Conservation (phyloP, 1,140 invertebrate genomes). For the Rhyacophila brunnea region DNA sequence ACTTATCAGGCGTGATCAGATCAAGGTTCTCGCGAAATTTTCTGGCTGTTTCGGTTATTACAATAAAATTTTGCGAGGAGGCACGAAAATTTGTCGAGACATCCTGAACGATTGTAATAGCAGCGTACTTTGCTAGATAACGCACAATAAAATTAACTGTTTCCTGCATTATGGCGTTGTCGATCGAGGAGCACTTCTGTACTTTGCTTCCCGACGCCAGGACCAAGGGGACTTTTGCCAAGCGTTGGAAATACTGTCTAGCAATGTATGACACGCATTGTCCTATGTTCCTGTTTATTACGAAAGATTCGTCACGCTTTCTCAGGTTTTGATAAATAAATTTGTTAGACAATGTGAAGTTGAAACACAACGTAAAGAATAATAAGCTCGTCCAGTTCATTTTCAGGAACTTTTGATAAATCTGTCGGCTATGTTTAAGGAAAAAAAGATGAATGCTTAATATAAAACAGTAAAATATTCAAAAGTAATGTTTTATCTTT, state of each 20-base stretch:
- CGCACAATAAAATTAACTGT: constrained; percentile 12
- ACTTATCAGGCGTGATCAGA: constrained; percentile 9
- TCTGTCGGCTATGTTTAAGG: too few species aligned
- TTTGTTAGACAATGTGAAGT: too few species aligned
- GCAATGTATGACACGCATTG: constrained; percentile 19
- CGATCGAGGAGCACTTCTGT: not conserved
- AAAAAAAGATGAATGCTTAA: too few species aligned
- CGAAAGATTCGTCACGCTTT: not conserved
- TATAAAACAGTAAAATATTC: too few species aligned
- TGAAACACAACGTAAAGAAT: too few species aligned
- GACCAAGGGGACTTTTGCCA: constrained; percentile 21
- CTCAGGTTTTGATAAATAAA: not conserved
- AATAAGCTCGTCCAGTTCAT: too few species aligned
- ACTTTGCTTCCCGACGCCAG: constrained; percentile 8
- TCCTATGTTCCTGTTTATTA: constrained; percentile 7
- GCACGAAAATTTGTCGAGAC: not conserved
- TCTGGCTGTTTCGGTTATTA: constrained; percentile 13
- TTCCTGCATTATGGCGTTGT: too few species aligned
- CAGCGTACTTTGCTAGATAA: constrained; percentile 12
- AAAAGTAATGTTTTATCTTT: too few species aligned
- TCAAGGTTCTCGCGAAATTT: constrained; percentile 15
- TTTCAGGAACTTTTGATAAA: too few species aligned
- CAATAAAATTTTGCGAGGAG: constrained; percentile 24
- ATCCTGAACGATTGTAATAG: constrained; percentile 6
- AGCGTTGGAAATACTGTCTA: constrained; percentile 15